Percentiles rank a stretch among this genome's conserved stretches.
Evolutionary conservation across 2,113 vertebrate genomes (phyloP).

Genomic region (Sylvia atricapilla): DNA sequence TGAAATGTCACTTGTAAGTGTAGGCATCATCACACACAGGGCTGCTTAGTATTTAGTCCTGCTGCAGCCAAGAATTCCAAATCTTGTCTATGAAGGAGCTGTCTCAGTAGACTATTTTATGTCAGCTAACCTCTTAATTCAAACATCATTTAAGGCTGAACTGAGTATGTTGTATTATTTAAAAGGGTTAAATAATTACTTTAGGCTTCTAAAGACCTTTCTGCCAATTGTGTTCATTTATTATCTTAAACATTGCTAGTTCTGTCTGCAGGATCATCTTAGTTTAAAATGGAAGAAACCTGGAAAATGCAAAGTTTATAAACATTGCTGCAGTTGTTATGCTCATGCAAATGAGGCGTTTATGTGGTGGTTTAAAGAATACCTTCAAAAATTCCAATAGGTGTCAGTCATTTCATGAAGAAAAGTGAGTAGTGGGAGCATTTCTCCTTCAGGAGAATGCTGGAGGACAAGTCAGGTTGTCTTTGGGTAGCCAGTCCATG

Average conservation of each 20-base stretch:
- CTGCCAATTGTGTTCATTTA: not conserved
- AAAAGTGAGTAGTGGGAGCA: not conserved
- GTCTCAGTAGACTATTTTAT: not conserved
- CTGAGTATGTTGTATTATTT: not conserved
- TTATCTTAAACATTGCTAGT: not conserved
- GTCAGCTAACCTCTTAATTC: not conserved
- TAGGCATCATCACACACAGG: not conserved
- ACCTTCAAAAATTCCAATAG: not conserved
- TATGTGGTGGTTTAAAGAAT: not conserved
- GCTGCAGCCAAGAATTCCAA: not conserved
- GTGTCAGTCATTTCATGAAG: not conserved
- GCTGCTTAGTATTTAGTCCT: not conserved
- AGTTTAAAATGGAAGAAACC: not conserved
- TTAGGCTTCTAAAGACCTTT: not conserved
- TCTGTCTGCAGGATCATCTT: not conserved
- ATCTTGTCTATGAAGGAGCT: not conserved
- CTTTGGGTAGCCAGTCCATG: not conserved
- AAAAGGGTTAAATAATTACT: not conserved
- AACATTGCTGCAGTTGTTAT: not conserved
- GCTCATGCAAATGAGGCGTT: not conserved
- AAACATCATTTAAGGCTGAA: not conserved
- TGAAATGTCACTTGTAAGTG: not conserved
- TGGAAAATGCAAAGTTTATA: not conserved
- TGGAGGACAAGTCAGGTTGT: not conserved
- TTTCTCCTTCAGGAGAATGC: not conserved